Conservation (phyloP, 2,888 invertebrate genomes). For the Macrosiphum euphorbiae region DNA sequence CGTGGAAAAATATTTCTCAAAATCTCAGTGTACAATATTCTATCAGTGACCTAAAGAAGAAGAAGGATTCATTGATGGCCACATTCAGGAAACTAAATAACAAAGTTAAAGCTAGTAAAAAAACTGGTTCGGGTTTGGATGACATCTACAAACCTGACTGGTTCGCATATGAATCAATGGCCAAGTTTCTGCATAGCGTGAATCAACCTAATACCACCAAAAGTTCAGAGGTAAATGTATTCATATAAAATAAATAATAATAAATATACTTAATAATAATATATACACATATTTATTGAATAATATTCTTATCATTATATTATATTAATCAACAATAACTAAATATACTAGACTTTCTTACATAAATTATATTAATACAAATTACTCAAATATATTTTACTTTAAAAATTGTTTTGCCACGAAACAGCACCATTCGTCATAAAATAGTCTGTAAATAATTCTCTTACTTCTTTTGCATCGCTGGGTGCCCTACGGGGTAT, state of each 20-base stretch:
- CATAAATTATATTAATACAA: not conserved
- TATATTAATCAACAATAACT: not conserved
- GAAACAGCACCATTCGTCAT: slow-evolving; percentile 17
- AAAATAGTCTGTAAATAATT: slow-evolving; percentile 6
- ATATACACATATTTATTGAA: too few relatives aligned
- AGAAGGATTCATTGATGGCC: slow-evolving; percentile 7
- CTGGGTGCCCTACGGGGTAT: not conserved
- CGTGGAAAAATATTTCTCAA: slow-evolving; percentile 24
- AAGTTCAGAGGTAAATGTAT: too few relatives aligned
- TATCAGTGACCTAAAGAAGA: not conserved
- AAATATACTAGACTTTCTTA: too few relatives aligned
- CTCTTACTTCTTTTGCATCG: not conserved
- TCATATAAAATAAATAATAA: too few relatives aligned
- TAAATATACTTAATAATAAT: too few relatives aligned
- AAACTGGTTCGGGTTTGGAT: slow-evolving; percentile 23
- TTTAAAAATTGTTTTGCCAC: slow-evolving; percentile 29
- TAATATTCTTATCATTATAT: too few relatives aligned
- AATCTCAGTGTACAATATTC: not conserved
- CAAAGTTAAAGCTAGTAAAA: slow-evolving; percentile 38
- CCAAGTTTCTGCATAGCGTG: slow-evolving; percentile 35
- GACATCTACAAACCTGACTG: slow-evolving; percentile 49
- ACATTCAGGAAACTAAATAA: slow-evolving; percentile 26
- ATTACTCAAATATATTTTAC: too few relatives aligned
- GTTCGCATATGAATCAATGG: slow-evolving; percentile 43
- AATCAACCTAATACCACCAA: slow-evolving; percentile 3